Evolutionary conservation across 2,797 vertebrate species (phyloP).

Genomic region (Halcyon chelicuti): DNA sequence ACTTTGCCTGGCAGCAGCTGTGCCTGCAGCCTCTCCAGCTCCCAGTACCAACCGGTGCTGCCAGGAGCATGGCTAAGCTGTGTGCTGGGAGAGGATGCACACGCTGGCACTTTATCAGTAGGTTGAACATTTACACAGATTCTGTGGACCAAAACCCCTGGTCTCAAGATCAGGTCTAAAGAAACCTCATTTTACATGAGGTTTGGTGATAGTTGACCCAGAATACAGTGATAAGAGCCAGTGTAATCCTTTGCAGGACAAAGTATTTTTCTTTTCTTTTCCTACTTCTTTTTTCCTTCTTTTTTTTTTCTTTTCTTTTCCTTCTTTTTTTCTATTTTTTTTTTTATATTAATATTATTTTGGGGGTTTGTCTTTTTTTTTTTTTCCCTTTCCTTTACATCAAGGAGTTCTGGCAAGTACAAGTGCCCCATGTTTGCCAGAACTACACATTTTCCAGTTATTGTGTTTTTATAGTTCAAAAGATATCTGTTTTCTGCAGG

Average conservation of each 20-base stretch:
- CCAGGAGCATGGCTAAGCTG: not conserved
- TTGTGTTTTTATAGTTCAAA: not conserved
- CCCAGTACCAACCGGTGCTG: not conserved
- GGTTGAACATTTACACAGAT: not conserved
- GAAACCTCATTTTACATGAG: fast-evolving
- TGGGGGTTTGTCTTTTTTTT: too few species aligned
- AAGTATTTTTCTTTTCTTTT: not conserved
- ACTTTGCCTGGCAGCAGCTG: not conserved
- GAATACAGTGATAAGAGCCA: not conserved
- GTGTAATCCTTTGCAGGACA: not conserved
- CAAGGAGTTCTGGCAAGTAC: not conserved
- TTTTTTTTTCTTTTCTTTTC: not conserved
- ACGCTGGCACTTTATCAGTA: not conserved
- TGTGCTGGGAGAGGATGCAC: not conserved
- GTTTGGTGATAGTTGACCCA: not conserved
- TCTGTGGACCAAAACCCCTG: not conserved
- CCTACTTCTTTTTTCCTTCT: fast-evolving
- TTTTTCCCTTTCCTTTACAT: not conserved
- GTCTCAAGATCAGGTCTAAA: not conserved
- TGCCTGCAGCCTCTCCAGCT: fast-evolving
- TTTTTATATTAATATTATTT: too few species aligned
- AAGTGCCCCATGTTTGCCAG: not conserved
- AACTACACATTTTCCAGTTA: not conserved
- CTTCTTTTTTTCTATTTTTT: not conserved
- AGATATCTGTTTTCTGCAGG: not conserved